A percentile compares a stretch with the other conserved stretches of the same genome.
Conservation (phyloP, 1,140 invertebrate species). For the Hycleus phaleratus region DNA sequence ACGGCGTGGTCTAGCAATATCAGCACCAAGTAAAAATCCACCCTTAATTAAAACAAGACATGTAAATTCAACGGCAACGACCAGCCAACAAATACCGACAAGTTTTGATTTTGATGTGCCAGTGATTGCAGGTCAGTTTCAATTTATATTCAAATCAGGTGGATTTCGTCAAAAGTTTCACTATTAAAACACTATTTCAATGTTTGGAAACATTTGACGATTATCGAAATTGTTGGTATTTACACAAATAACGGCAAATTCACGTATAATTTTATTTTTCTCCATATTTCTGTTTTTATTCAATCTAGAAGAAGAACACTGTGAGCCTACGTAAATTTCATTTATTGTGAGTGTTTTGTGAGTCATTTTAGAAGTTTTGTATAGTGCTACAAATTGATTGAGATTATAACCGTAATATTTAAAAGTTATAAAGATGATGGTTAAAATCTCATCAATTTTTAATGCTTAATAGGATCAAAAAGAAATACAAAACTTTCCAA, state of each 20-base stretch:
- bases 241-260: too few relatives aligned
- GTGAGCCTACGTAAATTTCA: conserved; percentile 35
- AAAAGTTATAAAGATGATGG: too few relatives aligned
- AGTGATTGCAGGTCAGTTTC: conserved; percentile 39
- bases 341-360: conserved; percentile 32
- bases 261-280: conserved; percentile 4
- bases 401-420: conserved; percentile 1
- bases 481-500: conserved; percentile 13
- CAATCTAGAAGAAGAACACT: conserved; percentile 38
- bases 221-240: too few relatives aligned
- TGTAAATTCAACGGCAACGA: conserved; percentile 33
- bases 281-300: conserved; percentile 15
- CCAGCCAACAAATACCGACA: conserved; percentile 30
- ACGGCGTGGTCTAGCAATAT: conserved; percentile 58
- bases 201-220: too few relatives aligned
- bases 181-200: too few relatives aligned
- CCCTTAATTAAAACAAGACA: conserved; percentile 61
- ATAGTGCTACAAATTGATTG: conserved; percentile 9
- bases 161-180: background rate
- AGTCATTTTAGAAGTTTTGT: conserved; percentile 21
- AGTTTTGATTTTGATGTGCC: conserved; percentile 43
- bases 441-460: conserved; percentile 2
- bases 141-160: background rate
- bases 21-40: conserved; percentile 59
- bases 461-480: conserved; percentile 3